Base-by-base conservation (phyloP, 1,140 invertebrate species). In the Zophobas morio region DNA sequence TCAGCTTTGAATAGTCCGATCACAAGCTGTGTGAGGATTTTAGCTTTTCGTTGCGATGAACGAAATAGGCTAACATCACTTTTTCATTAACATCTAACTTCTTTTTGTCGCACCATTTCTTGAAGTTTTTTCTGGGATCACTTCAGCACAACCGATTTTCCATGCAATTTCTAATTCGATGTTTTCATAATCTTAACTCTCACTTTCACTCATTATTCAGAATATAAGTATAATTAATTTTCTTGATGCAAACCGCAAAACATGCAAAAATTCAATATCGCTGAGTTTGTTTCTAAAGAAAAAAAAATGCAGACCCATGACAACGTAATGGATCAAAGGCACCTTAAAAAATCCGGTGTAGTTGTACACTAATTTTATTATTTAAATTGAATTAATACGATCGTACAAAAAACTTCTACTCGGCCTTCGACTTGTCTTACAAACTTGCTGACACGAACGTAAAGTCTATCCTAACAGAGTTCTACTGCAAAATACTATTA, bases 111-210 rank as follows among this genome's bases (percentile, higher is more conserved):
- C 42, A 46, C 42, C 42, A 46, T 8, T 20, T 20, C 20, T 46
- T 46, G 42, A 46, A 46, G 42, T 46, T 46, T 46, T 46, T 46
- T 46, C 42, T 46, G 42, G 42, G 42, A 46, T 46, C 42, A 46
- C 42, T 8, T 0, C 42, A 46, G 3, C 6, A 8, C 42, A 46
- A 46, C 42, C 42, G 6, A 46, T 46, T 8, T 46, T 46, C 42
- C 42, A 46, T 46, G 42, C 42, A 46, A 8, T 8, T 46, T 46
- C 42, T 46, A 46, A 46, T 46, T 46, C 42, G 6, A 46, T 46
- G 42, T 46, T 46, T 46, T 46, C 42, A 8, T 46, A 4, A 8
- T 46, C 6, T 46, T 46, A 3, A 46, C 42, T 46, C 6, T 46
- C 42, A 46, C 42, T 46, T 8, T 46, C 42, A 46, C 6, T 46